A percentile compares a stretch with the other conserved stretches of the same genome.
These are phyloP conservation scores for Cosmia pyralina DNA, from an alignment of 2,888 invertebrate species.

Conservation along the genomic window DNA sequence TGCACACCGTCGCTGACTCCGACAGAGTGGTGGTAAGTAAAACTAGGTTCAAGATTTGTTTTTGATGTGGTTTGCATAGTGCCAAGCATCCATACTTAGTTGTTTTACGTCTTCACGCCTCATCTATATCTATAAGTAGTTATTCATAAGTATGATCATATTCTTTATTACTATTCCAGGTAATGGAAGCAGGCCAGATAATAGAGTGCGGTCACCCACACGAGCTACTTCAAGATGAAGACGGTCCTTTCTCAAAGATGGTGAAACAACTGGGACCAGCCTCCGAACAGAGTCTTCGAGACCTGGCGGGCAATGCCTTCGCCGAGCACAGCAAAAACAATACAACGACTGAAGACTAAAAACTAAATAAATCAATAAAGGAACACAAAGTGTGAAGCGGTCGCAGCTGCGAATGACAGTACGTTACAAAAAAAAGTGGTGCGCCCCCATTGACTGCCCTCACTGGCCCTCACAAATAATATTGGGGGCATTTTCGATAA, in stretches of 20 bases:
- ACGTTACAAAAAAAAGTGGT: background rate
- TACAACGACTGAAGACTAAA: constrained; percentile 12
- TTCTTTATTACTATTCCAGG: constrained; percentile 67
- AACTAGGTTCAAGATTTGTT: background rate
- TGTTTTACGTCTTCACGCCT: background rate
- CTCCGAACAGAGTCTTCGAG: constrained; percentile 84
- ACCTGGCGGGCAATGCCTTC: constrained; percentile 81
- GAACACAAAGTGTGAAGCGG: background rate
- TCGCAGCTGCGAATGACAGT: background rate
- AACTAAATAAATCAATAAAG: background rate
- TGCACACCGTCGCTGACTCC: constrained; percentile 97
- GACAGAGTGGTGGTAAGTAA: constrained; percentile 94
- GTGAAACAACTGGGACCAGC: constrained; percentile 91
- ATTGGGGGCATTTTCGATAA: background rate
- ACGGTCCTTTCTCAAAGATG: constrained; percentile 91
- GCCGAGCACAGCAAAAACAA: constrained; percentile 74
- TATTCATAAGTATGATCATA: background rate
- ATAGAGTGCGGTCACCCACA: constrained; percentile 94
- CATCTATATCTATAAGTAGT: background rate
- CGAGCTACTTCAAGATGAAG: constrained; percentile 89
- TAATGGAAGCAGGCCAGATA: constrained; percentile 91
- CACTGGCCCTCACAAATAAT: no score
- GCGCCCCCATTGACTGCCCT: background rate
- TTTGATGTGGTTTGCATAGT: background rate
- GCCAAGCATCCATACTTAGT: background rate